Base-by-base conservation (phyloP, 2,113 vertebrate species). In the Panthera tigris region DNA sequence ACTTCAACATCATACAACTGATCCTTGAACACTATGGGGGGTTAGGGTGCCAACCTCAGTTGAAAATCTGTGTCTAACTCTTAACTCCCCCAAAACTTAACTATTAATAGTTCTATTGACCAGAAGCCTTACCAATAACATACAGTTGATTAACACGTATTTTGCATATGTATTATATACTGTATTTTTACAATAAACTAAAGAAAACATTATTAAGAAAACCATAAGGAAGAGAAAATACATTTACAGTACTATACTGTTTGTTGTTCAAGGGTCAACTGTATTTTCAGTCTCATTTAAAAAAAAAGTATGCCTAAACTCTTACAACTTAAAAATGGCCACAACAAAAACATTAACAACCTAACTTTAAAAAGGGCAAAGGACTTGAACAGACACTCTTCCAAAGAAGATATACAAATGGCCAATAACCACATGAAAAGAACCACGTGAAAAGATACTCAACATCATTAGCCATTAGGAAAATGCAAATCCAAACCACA, bases 401-500 rank as follows among this genome's bases (percentile, higher is more conserved):
- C 61, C 86, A 91, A 88, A 79, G 45, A 92, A 82, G 66, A 79
- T 83, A 87, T 5, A 89, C 39, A 95, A 89, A 81, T 93, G 48
- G 12, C 11, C 23, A 76, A 89, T 55, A 84, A 92, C 27, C 18
- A 78, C 41, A 87, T 27, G 68, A 83, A 91, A 95, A 85, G 8
- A 45, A 45, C 45, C 45, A 45, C 45, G 81, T 25, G 66, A 81
- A 91, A 95, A 86, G 31, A 65, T 74, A 87, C 2, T 80, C 65
- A 95, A 52, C 4, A 76, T 82, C 61, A 90, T 50, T 83, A 86
- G 27, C 81, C 31, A 90, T 82, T 78, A 95, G 68, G 41, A n/a
- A 92, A 93, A 94, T 76, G 19, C 33, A 96, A 94, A 82, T 76
- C 16, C 73, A 96, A 93, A 90, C 18, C 21, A 95, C 31, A 90